Conservation (phyloP, 2,113 vertebrate genomes). For the Procapra przewalskii region DNA sequence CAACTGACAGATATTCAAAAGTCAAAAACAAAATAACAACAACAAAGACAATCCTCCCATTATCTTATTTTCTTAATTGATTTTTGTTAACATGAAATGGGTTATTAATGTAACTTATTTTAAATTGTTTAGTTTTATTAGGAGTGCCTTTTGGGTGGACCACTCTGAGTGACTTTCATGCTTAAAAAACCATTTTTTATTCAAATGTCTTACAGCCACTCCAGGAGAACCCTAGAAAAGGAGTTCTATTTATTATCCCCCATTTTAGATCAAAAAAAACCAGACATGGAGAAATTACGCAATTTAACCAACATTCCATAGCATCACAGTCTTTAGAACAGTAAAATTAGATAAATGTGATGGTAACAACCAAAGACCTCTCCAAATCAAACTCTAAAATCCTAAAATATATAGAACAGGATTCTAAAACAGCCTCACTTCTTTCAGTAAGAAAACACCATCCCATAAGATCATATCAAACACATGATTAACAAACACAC, state of each 20-base stretch:
- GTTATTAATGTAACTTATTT: not conserved
- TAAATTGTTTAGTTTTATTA: constrained; percentile 5
- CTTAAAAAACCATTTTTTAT: constrained; percentile 45
- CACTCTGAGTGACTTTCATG: not conserved
- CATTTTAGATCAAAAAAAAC: not conserved
- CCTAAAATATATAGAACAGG: not conserved
- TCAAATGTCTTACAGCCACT: constrained; percentile 15
- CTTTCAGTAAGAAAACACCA: not conserved
- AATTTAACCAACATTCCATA: not conserved
- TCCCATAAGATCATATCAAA: not conserved
- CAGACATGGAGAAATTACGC: not conserved
- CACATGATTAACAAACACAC: not conserved
- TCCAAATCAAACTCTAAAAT: not conserved
- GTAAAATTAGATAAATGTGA: not conserved
- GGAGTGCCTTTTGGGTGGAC: not conserved
- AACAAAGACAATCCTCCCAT: not conserved
- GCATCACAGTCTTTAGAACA: not conserved
- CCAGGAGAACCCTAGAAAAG: constrained; percentile 19
- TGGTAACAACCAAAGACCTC: not conserved
- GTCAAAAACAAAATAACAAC: not conserved
- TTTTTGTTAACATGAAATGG: not conserved
- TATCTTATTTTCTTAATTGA: not conserved
- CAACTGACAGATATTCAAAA: not conserved
- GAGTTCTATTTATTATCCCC: not conserved
- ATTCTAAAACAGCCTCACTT: not conserved